phyloP scores from a whole-genome alignment of 2,888 invertebrate species.

The Drosophila affinis region DNA sequence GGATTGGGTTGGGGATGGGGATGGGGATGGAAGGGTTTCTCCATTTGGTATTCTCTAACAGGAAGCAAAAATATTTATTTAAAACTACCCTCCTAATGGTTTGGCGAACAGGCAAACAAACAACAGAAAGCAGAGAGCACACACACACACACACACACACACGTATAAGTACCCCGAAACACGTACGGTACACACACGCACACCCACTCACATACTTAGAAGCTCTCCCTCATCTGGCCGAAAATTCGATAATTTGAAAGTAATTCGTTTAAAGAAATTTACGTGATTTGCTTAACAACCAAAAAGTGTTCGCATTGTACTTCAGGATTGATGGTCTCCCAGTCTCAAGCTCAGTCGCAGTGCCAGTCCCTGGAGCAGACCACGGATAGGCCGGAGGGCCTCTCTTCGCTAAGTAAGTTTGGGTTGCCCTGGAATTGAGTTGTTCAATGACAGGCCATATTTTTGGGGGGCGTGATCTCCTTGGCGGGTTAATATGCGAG shows the following conservation, averaged over 20 bases:
- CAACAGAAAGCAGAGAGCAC: conserved; percentile 20
- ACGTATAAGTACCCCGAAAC: conserved; percentile 10
- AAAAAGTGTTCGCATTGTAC: conserved; percentile 42
- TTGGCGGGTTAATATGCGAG: conserved; percentile 34
- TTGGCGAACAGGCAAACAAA: conserved; percentile 24
- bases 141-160: conserved; percentile 26
- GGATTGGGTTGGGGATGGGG: not conserved
- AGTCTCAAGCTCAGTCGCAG: not conserved
- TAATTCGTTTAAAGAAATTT: conserved; percentile 71
- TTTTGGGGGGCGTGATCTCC: conserved; percentile 45
- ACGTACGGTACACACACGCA: conserved; percentile 8
- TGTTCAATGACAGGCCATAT: conserved; percentile 72
- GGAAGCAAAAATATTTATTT: conserved; percentile 67
- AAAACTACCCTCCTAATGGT: conserved; percentile 51
- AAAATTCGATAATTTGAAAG: conserved; percentile 68
- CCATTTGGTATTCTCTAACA: conserved; percentile 40
- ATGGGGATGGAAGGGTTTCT: not conserved
- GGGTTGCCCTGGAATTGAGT: conserved; percentile 55
- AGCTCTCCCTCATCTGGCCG: conserved; percentile 1
- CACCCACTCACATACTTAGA: not conserved
- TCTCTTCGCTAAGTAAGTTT: conserved; percentile 16
- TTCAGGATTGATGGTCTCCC: conserved; percentile 4
- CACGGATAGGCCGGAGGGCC: not conserved
- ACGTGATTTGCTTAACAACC: conserved; percentile 75
- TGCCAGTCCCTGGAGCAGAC: not conserved